Conservation (phyloP, 2,888 invertebrate genomes). For the Himalopsyche kuldschensis region DNA sequence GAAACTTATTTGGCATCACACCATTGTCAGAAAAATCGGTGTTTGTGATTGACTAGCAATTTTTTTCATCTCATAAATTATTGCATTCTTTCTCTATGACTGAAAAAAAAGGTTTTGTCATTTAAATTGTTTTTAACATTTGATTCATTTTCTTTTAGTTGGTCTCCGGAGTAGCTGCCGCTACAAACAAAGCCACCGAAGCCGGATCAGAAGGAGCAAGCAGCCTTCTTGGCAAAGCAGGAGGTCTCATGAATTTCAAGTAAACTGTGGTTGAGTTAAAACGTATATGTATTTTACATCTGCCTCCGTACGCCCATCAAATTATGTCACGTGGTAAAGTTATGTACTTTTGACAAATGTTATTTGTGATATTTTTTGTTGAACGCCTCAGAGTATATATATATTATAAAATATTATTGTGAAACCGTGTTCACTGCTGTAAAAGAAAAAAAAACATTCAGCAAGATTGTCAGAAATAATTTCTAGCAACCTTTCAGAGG, state of each 20-base stretch:
- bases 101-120: no score
- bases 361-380: not conserved
- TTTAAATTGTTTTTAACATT: no score
- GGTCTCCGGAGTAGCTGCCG: slow-evolving; percentile 49
- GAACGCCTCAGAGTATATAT: not conserved
- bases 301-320: not conserved
- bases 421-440: not conserved
- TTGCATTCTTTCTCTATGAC: no score
- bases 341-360: not conserved
- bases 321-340: not conserved
- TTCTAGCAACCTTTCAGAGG: no score
- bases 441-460: no score
- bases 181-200: slow-evolving; percentile 46
- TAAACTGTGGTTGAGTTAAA: not conserved
- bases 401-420: not conserved
- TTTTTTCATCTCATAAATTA: not conserved
- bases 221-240: slow-evolving; percentile 57
- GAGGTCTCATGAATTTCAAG: slow-evolving; percentile 46
- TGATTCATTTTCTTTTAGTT: slow-evolving; percentile 44
- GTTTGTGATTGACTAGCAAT: not conserved
- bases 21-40: not conserved
- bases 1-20: no score
- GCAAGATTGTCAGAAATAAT: no score
- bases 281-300: not conserved
- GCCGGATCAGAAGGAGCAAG: slow-evolving; percentile 55